Evolutionary conservation across 2,113 vertebrate species (phyloP), one percentile per base, ranked within the genome.

Genomic region (Xerus inauris): DNA sequence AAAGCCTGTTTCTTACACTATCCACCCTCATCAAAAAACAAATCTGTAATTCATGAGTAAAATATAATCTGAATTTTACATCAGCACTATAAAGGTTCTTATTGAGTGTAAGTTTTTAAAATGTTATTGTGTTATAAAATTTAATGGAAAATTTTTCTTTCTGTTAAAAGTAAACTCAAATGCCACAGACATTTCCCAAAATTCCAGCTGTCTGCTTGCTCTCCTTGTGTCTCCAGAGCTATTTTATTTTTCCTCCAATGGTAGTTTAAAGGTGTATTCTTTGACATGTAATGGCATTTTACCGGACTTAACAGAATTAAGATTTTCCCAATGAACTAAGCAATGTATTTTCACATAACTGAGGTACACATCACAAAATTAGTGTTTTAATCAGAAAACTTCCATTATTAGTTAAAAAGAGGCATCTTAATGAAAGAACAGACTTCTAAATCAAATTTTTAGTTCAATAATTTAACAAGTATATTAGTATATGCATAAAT

Each of bases 151-250:
- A 81, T 3, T 89, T 95, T 97, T 87, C 91, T 45, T 3, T 49
- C 65, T 85, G 95, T 97, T 94, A 97, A 98, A 98, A 98, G 94
- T 88, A 98, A 98, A 97, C 65, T 0, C 54, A 97, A 98, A 97
- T 91, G 84, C 69, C 96, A 94, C 85, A 97, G 91, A 64, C 88
- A 92, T 98, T 98, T 97, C 77, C 76, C 92, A 0, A 35, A 94
- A 97, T 93, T 97, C 97, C 93, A 98, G 87, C 86, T 97, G 91
- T 97, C 93, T 94, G 96, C 57, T 97, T 87, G 47, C 75, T 89
- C 30, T 93, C 59, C 45, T 65, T 89, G 17, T 0, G 0, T 77
- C 77, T 97, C 67, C 67, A 87, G 2, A 32, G 3, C 45, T 75
- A 92, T 67, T 98, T 97, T 22, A 95, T 87, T 94, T 97, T 97